These are phyloP conservation scores for Acrocephalus scirpaceus DNA, from an alignment of 2,797 vertebrate species.

Conservation along the genomic window DNA sequence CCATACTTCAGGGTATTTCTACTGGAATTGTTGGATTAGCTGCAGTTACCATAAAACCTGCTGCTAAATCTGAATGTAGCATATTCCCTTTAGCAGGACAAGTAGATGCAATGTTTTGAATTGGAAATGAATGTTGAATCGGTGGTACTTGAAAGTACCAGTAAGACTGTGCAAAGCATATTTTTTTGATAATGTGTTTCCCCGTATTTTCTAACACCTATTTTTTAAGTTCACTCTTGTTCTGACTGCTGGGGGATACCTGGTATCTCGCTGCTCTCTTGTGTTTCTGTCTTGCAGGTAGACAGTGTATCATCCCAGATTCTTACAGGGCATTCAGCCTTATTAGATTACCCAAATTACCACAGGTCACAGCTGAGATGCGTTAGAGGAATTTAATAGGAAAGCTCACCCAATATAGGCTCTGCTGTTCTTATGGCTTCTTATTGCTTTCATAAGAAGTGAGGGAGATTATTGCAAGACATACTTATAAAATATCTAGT, in stretches of 20 bases:
- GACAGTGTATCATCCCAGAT: not conserved
- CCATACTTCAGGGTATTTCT: not conserved
- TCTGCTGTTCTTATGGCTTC: not conserved
- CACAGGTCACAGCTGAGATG: not conserved
- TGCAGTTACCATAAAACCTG: not conserved
- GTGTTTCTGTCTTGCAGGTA: not conserved
- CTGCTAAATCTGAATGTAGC: not conserved
- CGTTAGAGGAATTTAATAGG: constrained; percentile 11
- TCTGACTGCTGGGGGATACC: not conserved
- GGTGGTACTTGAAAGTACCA: not conserved
- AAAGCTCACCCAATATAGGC: not conserved
- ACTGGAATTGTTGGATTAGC: not conserved
- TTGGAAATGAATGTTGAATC: not conserved
- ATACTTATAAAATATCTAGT: constrained; percentile 5
- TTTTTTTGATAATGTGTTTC: not conserved
- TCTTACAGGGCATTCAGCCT: not conserved
- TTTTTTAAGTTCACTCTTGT: not conserved
- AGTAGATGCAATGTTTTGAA: not conserved
- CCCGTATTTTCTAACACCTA: not conserved
- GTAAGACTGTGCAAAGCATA: not conserved
- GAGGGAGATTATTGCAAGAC: constrained; percentile 11
- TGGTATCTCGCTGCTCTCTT: not conserved
- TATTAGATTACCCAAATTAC: constrained; percentile 6
- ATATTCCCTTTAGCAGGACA: not conserved
- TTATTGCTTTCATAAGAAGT: constrained; percentile 22